Percentiles rank a stretch among this genome's conserved stretches.
phyloP scores from a whole-genome alignment of 2,113 vertebrate genomes.

The Cyanoderma ruficeps region DNA sequence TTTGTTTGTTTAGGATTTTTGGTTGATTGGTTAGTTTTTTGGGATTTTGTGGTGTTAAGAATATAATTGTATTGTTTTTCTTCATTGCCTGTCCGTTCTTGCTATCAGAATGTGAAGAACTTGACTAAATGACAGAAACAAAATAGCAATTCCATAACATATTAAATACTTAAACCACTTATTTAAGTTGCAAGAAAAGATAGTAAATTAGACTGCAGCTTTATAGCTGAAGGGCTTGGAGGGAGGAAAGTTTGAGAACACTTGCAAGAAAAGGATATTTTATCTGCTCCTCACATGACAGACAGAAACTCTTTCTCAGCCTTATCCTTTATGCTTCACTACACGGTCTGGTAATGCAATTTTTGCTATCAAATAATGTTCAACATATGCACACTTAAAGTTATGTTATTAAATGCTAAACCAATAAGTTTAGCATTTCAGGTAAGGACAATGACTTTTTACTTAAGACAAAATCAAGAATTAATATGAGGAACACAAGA shows the following conservation, averaged over 20 bases:
- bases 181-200: slow-evolving; percentile 24
- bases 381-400: neutral
- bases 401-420: neutral
- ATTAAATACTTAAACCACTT: slow-evolving; percentile 32
- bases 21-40: rapidly evolving
- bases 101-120: slow-evolving; percentile 2
- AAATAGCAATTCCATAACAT: slow-evolving; percentile 2
- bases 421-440: neutral
- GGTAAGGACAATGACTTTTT: neutral
- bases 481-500: neutral
- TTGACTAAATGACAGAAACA: slow-evolving; percentile 27
- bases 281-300: slow-evolving; percentile 16
- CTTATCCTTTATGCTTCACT: slow-evolving; percentile 9
- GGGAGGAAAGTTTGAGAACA: neutral
- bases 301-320: neutral
- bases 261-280: slow-evolving; percentile 26
- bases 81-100: neutral
- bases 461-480: neutral
- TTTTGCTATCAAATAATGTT: slow-evolving; percentile 29
- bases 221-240: neutral
- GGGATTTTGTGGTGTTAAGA: neutral
- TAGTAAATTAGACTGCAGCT: slow-evolving; percentile 13
- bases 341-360: neutral
- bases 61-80: neutral
- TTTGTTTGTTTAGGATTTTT: neutral